Conservation (phyloP, 2,113 vertebrate genomes). For the Pipa parva region DNA sequence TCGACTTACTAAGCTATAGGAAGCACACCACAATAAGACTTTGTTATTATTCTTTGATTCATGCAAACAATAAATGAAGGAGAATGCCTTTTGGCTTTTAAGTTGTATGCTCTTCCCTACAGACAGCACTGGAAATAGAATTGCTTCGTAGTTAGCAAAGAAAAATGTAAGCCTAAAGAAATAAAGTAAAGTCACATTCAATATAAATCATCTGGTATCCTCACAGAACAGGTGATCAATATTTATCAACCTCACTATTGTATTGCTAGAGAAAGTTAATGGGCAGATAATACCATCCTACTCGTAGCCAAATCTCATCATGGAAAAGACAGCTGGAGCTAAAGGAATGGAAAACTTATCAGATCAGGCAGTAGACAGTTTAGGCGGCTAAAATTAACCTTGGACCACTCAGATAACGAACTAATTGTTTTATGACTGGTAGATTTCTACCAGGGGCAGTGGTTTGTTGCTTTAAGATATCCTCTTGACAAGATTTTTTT, state of each 20-base stretch:
- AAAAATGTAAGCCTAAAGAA: conserved; percentile 46
- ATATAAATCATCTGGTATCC: conserved; percentile 54
- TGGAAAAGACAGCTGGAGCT: conserved; percentile 50
- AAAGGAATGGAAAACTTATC: conserved; percentile 53
- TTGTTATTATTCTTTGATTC: conserved; percentile 27
- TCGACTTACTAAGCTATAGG: conserved; percentile 3
- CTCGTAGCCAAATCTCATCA: conserved; percentile 55
- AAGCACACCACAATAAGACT: conserved; percentile 21
- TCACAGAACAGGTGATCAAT: conserved; percentile 53
- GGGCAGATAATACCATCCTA: conserved; percentile 56
- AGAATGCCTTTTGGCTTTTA: conserved; percentile 9
- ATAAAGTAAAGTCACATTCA: conserved; percentile 45
- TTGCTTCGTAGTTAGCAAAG: conserved; percentile 28
- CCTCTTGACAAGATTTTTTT: conserved; percentile 26
- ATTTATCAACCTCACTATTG: conserved; percentile 57
- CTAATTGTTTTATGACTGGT: conserved; percentile 60
- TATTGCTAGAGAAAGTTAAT: conserved; percentile 55
- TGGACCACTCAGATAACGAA: conserved; percentile 50
- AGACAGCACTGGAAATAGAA: conserved; percentile 12
- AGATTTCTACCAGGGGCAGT: conserved; percentile 52
- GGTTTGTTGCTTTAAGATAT: conserved; percentile 47
- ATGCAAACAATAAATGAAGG: background rate
- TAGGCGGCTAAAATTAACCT: conserved; percentile 61
- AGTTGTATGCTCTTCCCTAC: background rate
- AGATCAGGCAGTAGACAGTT: conserved; percentile 55